These are phyloP conservation scores for Podarcis lilfordi DNA, from an alignment of 2,797 vertebrate genomes.

Conservation along the genomic window DNA sequence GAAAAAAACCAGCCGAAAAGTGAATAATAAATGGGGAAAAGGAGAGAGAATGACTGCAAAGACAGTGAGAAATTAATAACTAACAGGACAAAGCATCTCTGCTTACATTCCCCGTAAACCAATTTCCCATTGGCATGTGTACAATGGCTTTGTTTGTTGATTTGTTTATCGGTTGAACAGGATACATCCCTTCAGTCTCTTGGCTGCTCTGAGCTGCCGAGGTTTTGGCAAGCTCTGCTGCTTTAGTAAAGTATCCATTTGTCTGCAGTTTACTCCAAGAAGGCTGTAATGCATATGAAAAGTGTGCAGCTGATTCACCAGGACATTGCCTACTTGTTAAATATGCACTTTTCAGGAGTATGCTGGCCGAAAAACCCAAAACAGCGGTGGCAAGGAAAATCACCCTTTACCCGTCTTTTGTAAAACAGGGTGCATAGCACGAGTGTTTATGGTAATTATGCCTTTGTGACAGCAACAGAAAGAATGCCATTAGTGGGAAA, in stretches of 20 bases:
- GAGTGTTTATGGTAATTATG: slow-evolving; percentile 48
- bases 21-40: neutral
- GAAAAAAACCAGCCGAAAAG: neutral
- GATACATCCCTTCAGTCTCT: neutral
- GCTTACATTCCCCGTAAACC: slow-evolving; percentile 24
- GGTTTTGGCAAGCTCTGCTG: neutral
- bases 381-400: neutral
- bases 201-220: slow-evolving; percentile 26
- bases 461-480: neutral
- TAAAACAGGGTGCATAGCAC: slow-evolving; percentile 3
- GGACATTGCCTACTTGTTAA: slow-evolving; percentile 2
- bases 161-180: slow-evolving; percentile 7
- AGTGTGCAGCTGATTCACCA: neutral
- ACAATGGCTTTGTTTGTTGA: neutral
- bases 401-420: slow-evolving; percentile 11
- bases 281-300: slow-evolving; percentile 20
- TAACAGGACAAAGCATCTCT: slow-evolving; percentile 9
- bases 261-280: neutral
- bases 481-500: slow-evolving; percentile 35
- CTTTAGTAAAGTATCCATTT: neutral
- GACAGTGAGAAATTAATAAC: neutral
- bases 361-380: slow-evolving; percentile 35
- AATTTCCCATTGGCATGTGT: neutral
- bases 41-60: neutral
- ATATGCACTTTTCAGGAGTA: slow-evolving; percentile 30